A percentile compares a stretch with the other conserved stretches of the same genome.
Conservation (phyloP, 1,140 invertebrate genomes). For the Diorhabda sublineata region DNA sequence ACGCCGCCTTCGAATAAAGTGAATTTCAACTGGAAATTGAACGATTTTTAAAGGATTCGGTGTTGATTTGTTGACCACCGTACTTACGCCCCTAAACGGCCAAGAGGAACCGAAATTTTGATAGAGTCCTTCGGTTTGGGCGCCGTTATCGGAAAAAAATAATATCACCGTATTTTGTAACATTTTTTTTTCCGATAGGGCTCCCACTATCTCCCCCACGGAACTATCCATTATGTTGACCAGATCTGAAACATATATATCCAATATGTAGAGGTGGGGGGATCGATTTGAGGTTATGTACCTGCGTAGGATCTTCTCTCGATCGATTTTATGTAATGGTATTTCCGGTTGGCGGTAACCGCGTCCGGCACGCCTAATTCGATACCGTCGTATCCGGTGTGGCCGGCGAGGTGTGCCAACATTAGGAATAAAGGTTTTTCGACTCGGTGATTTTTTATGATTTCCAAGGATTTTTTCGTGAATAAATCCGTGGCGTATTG, state of each 20-base stretch:
- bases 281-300: conserved; percentile 41
- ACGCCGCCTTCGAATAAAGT: conserved; percentile 88
- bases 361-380: conserved; percentile 69
- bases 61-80: neutral
- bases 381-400: conserved; percentile 64
- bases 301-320: conserved; percentile 74
- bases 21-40: conserved; percentile 51
- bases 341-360: conserved; percentile 66
- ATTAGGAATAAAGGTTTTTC: conserved; percentile 71
- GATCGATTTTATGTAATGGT: conserved; percentile 68
- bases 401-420: conserved; percentile 74
- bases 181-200: conserved; percentile 61
- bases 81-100: conserved; percentile 73
- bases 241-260: conserved; percentile 59
- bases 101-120: conserved; percentile 81
- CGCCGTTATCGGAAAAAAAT: conserved; percentile 77
- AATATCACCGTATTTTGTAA: conserved; percentile 70
- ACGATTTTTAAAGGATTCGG: neutral
- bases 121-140: conserved; percentile 67
- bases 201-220: conserved; percentile 68
- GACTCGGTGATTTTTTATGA: conserved; percentile 63
- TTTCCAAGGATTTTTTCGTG: conserved; percentile 63
- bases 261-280: neutral
- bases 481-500: conserved; percentile 76
- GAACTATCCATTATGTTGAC: conserved; percentile 79